Base-by-base conservation (phyloP, 2,888 invertebrate genomes). In the Acleris holmiana region DNA sequence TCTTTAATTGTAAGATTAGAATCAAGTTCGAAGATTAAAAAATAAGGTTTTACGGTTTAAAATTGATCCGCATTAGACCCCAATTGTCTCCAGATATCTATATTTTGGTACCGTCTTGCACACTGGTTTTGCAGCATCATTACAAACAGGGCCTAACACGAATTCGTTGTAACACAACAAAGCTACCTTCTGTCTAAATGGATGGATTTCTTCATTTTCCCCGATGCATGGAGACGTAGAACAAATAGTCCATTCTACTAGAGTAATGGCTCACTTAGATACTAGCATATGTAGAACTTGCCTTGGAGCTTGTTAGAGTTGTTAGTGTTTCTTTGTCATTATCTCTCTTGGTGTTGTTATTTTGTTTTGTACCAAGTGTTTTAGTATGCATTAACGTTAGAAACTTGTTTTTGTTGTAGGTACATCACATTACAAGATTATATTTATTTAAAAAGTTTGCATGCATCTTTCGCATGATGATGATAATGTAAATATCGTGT, bases 181-280 rank as follows among this genome's bases (percentile, higher is more conserved):
- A 59, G 54, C 59, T 65, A 60, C 44, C 70, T 67, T 67, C 67
- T 66, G 67, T 64, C 62, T 67, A 67, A 66, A 67, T 68, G 68
- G 67, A 70, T 68, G 71, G 68, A 70, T 73, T 70, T 70, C 72
- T 72, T 72, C 74, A 71, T 71, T 71, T 70, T 71, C 70, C 66
- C 69, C 70, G 68, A 72, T 71, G 75, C 73, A 74, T 73, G 69
- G 74, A 70, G 71, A 71, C 75, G 72, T 67, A 68, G 68, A 74
- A 79, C 73, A 75, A 78, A 79, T 77, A 73, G 74, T 67, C 74
- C 74, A 76, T 79, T 78, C 72, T 72, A 69, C 69, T 70, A 67
- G 71, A 76, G 71, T 77, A 78, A 79, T 75, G 74, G 75, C 75
- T 69, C 71, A 77, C 77, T 76, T 76, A 76, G 73, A 74, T 73